phyloP scores from a whole-genome alignment of 2,888 invertebrate species.

The Escarpia spicata region DNA sequence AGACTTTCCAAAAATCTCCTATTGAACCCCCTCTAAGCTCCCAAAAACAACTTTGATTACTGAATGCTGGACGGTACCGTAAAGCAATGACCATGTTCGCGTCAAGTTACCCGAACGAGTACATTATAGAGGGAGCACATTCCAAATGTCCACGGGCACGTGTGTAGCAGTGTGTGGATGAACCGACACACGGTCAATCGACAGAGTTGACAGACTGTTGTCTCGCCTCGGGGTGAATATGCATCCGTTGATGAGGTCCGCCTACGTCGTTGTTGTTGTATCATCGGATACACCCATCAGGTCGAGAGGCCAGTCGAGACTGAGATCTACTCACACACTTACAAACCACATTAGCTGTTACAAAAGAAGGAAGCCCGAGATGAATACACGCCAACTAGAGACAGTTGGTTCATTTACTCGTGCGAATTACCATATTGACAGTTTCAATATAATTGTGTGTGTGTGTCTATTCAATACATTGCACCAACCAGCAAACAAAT shows the following conservation, averaged over 20 bases:
- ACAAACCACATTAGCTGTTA: neutral
- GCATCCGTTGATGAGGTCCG: neutral
- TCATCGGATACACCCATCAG: neutral
- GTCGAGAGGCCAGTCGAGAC: neutral
- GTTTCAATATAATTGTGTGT: neutral
- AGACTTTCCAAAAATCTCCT: too few relatives aligned
- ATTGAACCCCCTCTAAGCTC: too few relatives aligned
- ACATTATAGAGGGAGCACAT: too few relatives aligned
- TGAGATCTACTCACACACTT: neutral
- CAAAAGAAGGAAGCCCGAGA: neutral
- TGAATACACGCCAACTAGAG: neutral
- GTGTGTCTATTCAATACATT: neutral
- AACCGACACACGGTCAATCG: too few relatives aligned
- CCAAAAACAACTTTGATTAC: too few relatives aligned
- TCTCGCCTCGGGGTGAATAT: neutral
- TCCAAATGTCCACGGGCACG: too few relatives aligned
- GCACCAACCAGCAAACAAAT: neutral
- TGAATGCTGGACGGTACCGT: too few relatives aligned
- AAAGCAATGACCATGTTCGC: too few relatives aligned
- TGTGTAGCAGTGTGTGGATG: too few relatives aligned
- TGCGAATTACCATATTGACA: neutral
- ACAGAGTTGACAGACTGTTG: neutral
- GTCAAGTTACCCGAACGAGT: too few relatives aligned
- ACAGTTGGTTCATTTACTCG: neutral
- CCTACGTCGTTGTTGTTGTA: neutral